Base-by-base conservation (phyloP, 2,113 vertebrate genomes). In the Apteryx owenii region DNA sequence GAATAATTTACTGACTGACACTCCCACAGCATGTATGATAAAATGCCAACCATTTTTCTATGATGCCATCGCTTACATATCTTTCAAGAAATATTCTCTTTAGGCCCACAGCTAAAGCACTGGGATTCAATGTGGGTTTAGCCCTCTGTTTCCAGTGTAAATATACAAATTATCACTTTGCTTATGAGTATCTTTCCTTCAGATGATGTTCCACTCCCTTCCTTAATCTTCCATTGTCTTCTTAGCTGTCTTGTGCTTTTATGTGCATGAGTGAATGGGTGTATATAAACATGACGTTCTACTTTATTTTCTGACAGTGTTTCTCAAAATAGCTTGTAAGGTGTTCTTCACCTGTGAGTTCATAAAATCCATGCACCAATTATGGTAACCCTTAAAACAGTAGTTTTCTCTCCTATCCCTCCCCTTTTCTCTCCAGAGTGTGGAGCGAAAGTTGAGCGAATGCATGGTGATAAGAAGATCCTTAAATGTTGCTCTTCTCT, bases 1-100 rank as follows among this genome's bases (percentile, higher is more conserved):
- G 71, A 94, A 91, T 88, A 85, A 96, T 89, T 92, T 89, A 65
- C 60, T 81, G 61, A n/a, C 73, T 94, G 93, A 88, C 88, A 89
- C 15, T 38, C 42, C 44, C 65, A 68, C 83, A 92, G 86, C 65
- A 65, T 44, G 46, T 62, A 36, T 62, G 64, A 29, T 78, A 77
- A 94, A 64, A 68, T 71, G 79, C 46, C 85, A 92, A n/a, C 61
- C 10, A 8, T 53, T 94, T 80, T 53, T 70, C 62, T 40, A 7
- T 48, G 54, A 53, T 0, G 0, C 77, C 89, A 82, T 84, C 69
- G 31, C 33, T 86, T 56, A 23, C 3, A 23, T 13, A 48, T 93
- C 44, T 56, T 71, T 44, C 48, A 44, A 68, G 66, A 28, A 46
- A 68, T 42, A 22, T 85, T 77, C 29, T 62, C 50, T 85, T 58